Evolutionary conservation across 2,113 vertebrate genomes (phyloP), one percentile per base, ranked within the genome.

Genomic region (Lampris megalopsis): DNA sequence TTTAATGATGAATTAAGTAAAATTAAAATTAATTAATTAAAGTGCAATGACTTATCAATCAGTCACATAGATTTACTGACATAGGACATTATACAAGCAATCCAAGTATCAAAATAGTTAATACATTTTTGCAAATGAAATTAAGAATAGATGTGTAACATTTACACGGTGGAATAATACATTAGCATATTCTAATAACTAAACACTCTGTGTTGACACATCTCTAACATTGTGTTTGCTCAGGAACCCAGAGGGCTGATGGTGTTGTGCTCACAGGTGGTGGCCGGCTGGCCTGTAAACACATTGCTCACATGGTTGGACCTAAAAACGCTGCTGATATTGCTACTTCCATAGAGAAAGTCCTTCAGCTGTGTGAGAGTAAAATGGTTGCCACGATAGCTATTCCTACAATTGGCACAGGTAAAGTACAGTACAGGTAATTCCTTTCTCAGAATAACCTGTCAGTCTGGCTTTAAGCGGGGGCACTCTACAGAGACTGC

Each of bases 271-370:
- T 87, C 36, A 91, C 91, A 0, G 50, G 78, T 6, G 80, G 80
- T 13, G 91, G 91, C 7, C 81, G 63, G 1, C 86, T 92, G 40
- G 66, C 50, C 5, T 92, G 91, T 53, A 82, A 84, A 57, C 72
- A 80, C 64, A 92, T 91, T 36, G 80, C 88, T 59, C 91, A 92
- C 8, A 89, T 86, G 77, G 88, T 89, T 58, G 90, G 91, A 4
- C 82, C 85, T 1, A 79, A 2, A 3, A 71, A 6, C n/a, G 43
- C 69, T 61, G 63, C 71, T 10, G 71, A 68, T 64, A 88, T 90
- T 35, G 86, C 61, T 6, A 9, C 58, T 8, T 87, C 83, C 5
- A 77, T 86, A 35, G 73, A 75, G 67, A 87, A 71, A 5, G 84
- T 81, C 41, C 67, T 91, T 71, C 63, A 83, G 42, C 76, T 89